Conservation (phyloP, 2,888 invertebrate genomes). For the Petrophora chlorosata region DNA sequence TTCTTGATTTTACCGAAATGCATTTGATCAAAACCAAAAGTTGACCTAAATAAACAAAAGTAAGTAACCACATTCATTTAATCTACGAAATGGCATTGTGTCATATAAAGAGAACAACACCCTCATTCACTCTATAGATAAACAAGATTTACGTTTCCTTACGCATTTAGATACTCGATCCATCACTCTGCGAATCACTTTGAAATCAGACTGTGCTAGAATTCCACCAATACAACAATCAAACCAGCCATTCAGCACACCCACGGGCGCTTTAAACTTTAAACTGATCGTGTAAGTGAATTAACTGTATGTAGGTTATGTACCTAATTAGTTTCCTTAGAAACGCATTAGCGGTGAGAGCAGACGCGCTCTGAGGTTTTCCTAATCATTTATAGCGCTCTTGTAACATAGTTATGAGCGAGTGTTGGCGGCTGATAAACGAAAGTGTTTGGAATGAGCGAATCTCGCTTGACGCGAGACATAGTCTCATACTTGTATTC, state of each 20-base stretch:
- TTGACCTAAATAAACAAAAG: too few relatives aligned
- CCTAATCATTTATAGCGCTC: conserved; percentile 7
- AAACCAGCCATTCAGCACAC: conserved; percentile 5
- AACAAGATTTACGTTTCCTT: conserved; percentile 6
- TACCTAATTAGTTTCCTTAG: conserved; percentile 21
- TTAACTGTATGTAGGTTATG: conserved; percentile 14
- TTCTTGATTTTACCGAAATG: too few relatives aligned
- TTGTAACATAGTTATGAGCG: conserved; percentile 5
- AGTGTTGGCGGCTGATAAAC: conserved; percentile 14
- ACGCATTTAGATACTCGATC: conserved; percentile 2
- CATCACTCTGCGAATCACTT: conserved; percentile 3
- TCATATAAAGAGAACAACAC: too few relatives aligned
- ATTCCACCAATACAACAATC: conserved; percentile 6
- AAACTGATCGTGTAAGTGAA: conserved; percentile 16
- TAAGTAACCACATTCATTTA: too few relatives aligned
- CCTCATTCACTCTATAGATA: neutral
- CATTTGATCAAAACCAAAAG: too few relatives aligned
- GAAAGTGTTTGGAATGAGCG: too few relatives aligned
- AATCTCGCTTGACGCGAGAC: too few relatives aligned
- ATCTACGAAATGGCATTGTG: too few relatives aligned
- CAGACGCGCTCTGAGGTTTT: conserved; percentile 4
- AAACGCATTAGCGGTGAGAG: conserved; percentile 8
- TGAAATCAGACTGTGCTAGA: neutral
- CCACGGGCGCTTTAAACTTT: conserved; percentile 11
- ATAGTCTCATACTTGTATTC: too few relatives aligned